Base-by-base conservation (phyloP, 2,888 invertebrate genomes). In the Callosobruchus maculatus region DNA sequence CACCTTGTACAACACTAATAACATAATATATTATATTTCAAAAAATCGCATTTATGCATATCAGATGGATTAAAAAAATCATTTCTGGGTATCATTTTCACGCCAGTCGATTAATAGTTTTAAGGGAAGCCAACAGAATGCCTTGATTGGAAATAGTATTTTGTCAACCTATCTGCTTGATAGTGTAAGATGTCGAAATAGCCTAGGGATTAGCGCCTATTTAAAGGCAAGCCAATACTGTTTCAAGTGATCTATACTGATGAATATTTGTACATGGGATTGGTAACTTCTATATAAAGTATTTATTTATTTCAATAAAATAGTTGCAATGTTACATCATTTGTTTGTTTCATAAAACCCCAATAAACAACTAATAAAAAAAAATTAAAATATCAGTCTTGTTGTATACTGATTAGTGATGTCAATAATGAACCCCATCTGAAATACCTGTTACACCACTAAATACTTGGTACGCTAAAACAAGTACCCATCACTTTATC, bases 121-220 rank as follows among this genome's bases (percentile, higher is more conserved):
- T 49, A 49, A 49, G 49, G 49, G 49, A 49, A 1, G 49, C 49
- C 49, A 73, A 77, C 74, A 71, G 70, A 74, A 73, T 77, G 75
- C 77, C 75, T 77, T 77, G 72, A 72, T 73, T 73, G 71, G 67
- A 67, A 70, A 71, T 73, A 74, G 70, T 70, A 70, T 70, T 66
- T 70, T 67, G 71, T 74, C 66, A 74, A 67, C 31, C 30, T 71
- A 67, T 73, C 68, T 49, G 75, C 74, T 77, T 75, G 70, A 71
- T 73, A 75, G 74, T 73, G 72, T 70, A 70, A 67, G 49, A 49
- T 49, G 13, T 49, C 49, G 49, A 49, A 49, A 49, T 49, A 49
- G 49, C 49, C 49, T 49, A 49, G 49, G 13, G 49, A 49, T 49
- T 49, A 49, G 49, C 49, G 49, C 49, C 49, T 49, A 18, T 49